Conservation (phyloP, 35 echinoderm and acorn worm species). For the Heliocidaris tuberculata region DNA sequence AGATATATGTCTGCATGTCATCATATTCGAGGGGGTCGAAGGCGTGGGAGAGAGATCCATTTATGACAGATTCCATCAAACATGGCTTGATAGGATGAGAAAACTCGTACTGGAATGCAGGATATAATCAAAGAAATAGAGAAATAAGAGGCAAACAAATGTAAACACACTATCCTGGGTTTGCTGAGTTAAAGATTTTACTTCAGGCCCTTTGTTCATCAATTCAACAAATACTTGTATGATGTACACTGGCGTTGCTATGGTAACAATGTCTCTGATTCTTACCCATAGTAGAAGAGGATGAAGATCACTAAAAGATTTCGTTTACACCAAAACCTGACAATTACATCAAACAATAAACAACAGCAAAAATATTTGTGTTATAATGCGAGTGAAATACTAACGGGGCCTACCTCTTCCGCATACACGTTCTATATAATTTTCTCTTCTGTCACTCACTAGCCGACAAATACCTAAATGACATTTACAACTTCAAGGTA, state of each 20-base stretch:
- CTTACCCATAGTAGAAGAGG: not conserved
- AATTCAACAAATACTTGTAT: not conserved
- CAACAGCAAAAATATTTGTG: not conserved
- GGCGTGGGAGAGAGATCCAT: not conserved
- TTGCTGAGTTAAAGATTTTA: not conserved
- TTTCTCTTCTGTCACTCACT: not conserved
- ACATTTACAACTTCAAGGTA: not conserved
- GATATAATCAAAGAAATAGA: not conserved
- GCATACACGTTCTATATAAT: no score
- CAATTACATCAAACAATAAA: not conserved
- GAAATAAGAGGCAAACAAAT: not conserved
- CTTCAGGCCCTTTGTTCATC: not conserved
- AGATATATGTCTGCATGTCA: not conserved
- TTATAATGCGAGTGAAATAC: not conserved
- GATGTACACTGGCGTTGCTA: no score
- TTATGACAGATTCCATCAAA: slow-evolving; percentile 18
- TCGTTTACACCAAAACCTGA: not conserved
- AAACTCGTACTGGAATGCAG: not conserved
- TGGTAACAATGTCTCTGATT: not conserved
- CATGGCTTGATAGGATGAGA: not conserved
- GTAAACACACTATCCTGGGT: not conserved
- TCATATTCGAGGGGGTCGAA: not conserved
- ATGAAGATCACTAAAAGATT: not conserved
- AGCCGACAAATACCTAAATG: not conserved
- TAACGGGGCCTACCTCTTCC: not conserved